Percentiles rank a stretch among this genome's conserved stretches.
These are phyloP conservation scores for Muntiacus reevesi DNA, from an alignment of 2,113 vertebrate genomes.

Conservation along the genomic window DNA sequence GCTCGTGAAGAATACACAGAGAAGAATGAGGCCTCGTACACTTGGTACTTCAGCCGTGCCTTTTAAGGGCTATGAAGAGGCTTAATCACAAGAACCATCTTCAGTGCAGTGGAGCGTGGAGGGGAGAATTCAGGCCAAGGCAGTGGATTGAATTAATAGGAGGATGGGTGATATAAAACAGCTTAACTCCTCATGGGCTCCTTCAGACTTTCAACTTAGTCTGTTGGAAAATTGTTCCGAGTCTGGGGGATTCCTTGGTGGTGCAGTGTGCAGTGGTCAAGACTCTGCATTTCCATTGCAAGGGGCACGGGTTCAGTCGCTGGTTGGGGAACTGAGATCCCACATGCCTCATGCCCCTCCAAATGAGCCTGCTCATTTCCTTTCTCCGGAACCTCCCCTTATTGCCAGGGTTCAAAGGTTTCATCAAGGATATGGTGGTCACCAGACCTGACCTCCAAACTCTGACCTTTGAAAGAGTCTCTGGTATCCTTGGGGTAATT, in stretches of 20 bases:
- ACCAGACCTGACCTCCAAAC: not conserved
- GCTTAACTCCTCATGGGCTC: not conserved
- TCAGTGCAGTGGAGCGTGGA: not conserved
- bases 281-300: not conserved
- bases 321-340: not conserved
- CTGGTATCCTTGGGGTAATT: not conserved
- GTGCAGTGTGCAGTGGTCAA: not conserved
- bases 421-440: not conserved
- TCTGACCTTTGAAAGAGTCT: not conserved
- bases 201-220: not conserved
- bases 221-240: not conserved
- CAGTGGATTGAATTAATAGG: not conserved
- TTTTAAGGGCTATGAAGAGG: conserved; percentile 4
- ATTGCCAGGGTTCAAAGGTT: not conserved
- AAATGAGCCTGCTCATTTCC: not conserved
- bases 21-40: not conserved
- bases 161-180: not conserved
- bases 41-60: not conserved
- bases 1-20: not conserved
- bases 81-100: not conserved
- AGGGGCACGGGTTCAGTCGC: not conserved
- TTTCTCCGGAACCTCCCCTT: not conserved
- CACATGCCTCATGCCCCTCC: not conserved
- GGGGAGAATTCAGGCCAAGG: not conserved
- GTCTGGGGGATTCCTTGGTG: not conserved